phyloP scores from a whole-genome alignment of 2,797 vertebrate genomes.

The Orientallactaga sibirica region DNA sequence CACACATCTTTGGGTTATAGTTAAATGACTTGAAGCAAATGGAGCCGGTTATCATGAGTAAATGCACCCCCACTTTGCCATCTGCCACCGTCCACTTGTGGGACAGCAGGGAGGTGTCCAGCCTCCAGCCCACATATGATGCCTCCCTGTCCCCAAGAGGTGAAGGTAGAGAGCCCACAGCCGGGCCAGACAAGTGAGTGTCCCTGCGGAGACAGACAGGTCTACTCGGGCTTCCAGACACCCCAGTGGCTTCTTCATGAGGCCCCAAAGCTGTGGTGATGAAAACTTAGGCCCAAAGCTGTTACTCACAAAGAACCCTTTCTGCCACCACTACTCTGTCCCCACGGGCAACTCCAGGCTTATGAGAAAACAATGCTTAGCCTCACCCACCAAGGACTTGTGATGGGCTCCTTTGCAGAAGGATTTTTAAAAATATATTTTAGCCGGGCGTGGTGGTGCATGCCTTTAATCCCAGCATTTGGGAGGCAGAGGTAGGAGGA shows the following conservation, averaged over 20 bases:
- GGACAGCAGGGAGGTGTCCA: background rate
- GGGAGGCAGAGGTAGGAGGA: too few species aligned
- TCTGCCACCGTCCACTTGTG: rapidly evolving
- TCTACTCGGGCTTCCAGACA: background rate
- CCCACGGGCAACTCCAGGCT: background rate
- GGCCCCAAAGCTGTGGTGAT: background rate
- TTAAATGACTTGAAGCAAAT: background rate
- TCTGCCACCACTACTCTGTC: background rate
- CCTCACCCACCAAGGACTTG: background rate
- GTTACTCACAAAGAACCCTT: background rate
- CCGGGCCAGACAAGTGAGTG: background rate
- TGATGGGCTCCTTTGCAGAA: background rate
- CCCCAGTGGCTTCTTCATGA: too few species aligned
- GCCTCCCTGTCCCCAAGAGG: too few species aligned
- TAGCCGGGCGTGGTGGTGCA: too few species aligned
- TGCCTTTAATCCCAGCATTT: too few species aligned
- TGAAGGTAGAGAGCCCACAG: background rate
- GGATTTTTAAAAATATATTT: background rate
- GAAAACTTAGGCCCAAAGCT: background rate
- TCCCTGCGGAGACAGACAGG: rapidly evolving
- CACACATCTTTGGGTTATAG: background rate
- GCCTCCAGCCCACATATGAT: too few species aligned
- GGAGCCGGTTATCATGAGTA: too few species aligned
- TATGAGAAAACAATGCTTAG: background rate
- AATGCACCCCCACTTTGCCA: too few species aligned